Conservation (phyloP, 2,113 vertebrate genomes). For the Ammodytes marinus region DNA sequence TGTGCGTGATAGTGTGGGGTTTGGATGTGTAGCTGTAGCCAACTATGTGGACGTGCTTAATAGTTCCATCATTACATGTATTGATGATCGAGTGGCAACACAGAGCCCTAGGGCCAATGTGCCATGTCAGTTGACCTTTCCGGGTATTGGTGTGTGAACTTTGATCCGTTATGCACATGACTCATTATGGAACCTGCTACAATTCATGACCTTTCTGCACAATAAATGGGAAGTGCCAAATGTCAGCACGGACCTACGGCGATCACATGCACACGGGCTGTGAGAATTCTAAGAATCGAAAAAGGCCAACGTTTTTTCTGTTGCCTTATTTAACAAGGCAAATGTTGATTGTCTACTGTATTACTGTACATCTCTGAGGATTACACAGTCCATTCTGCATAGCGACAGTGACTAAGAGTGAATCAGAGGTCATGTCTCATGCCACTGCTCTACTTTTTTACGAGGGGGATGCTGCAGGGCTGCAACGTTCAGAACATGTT, state of each 20-base stretch:
- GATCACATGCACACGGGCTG: conserved; percentile 15
- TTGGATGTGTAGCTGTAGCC: neutral
- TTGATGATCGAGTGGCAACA: conserved; percentile 53
- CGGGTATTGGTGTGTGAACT: conserved; percentile 70
- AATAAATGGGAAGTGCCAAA: conserved; percentile 76
- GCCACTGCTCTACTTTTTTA: neutral
- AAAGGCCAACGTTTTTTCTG: conserved; percentile 37
- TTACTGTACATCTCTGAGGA: conserved; percentile 15
- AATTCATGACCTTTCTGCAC: conserved; percentile 76
- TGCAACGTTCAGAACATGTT: conserved; percentile 5
- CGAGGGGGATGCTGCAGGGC: neutral
- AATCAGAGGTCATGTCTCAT: conserved; percentile 34
- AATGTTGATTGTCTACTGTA: conserved; percentile 41
- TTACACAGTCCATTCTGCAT: conserved; percentile 27
- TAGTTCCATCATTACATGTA: conserved; percentile 21
- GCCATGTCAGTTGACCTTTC: conserved; percentile 75
- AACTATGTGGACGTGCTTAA: neutral
- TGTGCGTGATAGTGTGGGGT: neutral
- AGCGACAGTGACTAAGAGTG: conserved; percentile 42
- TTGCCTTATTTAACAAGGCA: conserved; percentile 41
- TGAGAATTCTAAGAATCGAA: conserved; percentile 29
- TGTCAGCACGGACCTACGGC: conserved; percentile 67
- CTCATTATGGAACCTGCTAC: conserved; percentile 68
- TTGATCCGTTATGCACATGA: conserved; percentile 66
- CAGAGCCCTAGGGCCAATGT: conserved; percentile 25